Evolutionary conservation across 2,888 invertebrate genomes (phyloP).

Genomic region (Coleophora flavipennella): DNA sequence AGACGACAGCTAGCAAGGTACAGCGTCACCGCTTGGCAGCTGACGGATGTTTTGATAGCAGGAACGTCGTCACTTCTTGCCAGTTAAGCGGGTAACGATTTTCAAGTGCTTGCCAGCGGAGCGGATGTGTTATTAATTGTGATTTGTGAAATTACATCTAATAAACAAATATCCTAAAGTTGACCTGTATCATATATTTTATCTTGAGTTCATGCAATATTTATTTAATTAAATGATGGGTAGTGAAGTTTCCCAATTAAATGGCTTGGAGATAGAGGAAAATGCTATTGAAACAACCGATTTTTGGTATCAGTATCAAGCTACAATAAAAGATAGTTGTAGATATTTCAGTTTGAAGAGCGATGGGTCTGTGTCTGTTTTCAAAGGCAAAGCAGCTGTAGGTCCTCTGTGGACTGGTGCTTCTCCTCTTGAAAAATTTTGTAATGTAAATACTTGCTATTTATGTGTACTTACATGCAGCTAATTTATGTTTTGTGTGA

Average conservation of each 20-base stretch:
- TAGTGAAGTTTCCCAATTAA: slow-evolving; percentile 81
- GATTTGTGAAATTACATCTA: too few relatives aligned
- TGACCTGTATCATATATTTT: too few relatives aligned
- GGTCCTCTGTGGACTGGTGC: slow-evolving; percentile 76
- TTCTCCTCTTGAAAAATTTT: slow-evolving; percentile 82
- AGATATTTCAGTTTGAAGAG: slow-evolving; percentile 65
- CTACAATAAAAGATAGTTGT: slow-evolving; percentile 72
- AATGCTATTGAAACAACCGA: slow-evolving; percentile 84
- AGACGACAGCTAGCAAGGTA: too few relatives aligned
- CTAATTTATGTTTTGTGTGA: neutral
- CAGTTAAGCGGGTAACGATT: too few relatives aligned
- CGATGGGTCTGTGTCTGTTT: slow-evolving; percentile 79
- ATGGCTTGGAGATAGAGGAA: slow-evolving; percentile 81
- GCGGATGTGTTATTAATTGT: too few relatives aligned
- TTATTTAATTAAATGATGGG: slow-evolving; percentile 74
- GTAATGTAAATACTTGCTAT: slow-evolving; percentile 75
- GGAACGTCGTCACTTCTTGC: too few relatives aligned
- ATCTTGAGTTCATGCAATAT: too few relatives aligned
- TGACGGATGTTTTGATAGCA: too few relatives aligned
- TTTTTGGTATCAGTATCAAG: slow-evolving; percentile 82
- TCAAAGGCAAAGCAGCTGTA: slow-evolving; percentile 80
- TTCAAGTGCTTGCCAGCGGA: too few relatives aligned
- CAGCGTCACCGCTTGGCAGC: too few relatives aligned
- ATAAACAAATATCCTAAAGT: too few relatives aligned
- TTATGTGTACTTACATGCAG: slow-evolving; percentile 1